phyloP scores from a whole-genome alignment of 2,888 invertebrate species.

The Ecliptopera silaceata region DNA sequence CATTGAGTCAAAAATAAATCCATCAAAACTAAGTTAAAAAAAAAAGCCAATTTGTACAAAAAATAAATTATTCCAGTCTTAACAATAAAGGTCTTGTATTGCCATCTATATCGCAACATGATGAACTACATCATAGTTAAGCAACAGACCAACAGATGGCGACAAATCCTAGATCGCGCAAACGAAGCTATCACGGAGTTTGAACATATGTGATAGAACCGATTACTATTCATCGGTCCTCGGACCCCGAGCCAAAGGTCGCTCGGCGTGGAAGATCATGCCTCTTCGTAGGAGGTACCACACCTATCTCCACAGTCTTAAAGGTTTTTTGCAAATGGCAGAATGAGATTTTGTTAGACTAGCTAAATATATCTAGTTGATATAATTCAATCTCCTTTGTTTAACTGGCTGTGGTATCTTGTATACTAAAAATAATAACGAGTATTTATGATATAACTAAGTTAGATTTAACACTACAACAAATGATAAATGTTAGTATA shows the following conservation, averaged over 20 bases:
- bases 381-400: constrained; percentile 5
- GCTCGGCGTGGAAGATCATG: too few species aligned
- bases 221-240: too few species aligned
- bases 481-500: not conserved
- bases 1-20: constrained; percentile 28
- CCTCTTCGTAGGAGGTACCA: too few species aligned
- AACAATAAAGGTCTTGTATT: constrained; percentile 42
- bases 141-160: too few species aligned
- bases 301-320: too few species aligned
- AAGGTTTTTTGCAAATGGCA: constrained; percentile 28
- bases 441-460: not conserved
- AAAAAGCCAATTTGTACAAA: constrained; percentile 49
- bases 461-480: too few species aligned
- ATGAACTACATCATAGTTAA: too few species aligned
- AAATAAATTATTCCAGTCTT: constrained; percentile 54
- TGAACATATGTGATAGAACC: too few species aligned
- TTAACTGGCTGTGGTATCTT: constrained; percentile 17
- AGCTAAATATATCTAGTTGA: constrained; percentile 6
- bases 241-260: too few species aligned
- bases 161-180: too few species aligned
- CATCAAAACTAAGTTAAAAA: constrained; percentile 49
- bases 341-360: constrained; percentile 22
- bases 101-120: too few species aligned
- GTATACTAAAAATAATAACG: constrained; percentile 3
- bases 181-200: too few species aligned